Evolutionary conservation across 2,797 vertebrate genomes (phyloP), one percentile per base, ranked within the genome.

Genomic region (Acanthurus lineatus): DNA sequence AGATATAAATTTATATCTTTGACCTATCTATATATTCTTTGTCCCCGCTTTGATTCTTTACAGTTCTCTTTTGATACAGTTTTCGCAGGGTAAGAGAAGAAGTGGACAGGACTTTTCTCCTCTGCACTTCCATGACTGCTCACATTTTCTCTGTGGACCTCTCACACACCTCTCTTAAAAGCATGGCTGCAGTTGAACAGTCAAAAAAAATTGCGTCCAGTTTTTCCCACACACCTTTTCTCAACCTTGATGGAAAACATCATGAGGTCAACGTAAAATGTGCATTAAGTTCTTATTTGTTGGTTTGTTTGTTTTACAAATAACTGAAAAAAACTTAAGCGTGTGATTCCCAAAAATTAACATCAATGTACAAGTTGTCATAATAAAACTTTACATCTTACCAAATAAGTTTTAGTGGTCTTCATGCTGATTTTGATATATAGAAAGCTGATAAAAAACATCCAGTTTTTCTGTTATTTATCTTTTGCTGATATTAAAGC

Each of bases 1-100:
- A 64, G 70, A 63, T 81, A 42, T 78, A 0, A 16, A 87, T 87
- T 80, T 73, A 40, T 75, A 83, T 69, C 49, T 54, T 81, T 69
- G 54, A 73, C 79, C 73, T 62, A 15, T 79, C 38, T 65, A 54
- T 20, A 52, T 47, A 28, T 42, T 81, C 51, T 57, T 65, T 72
- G 25, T 48, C 63, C 57, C 59, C 44, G 47, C 71, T 64, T 53
- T 67, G 73, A 82, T 84, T 89, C 69, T 71, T 69, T 79, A 38
- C 28, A 64, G 78, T 83, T 10, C 20, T 73, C 8, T 62, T 76
- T 58, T 78, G 12, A 75, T 76, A 35, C 32, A 60, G 73, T 35
- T 56, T 79, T 69, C 73, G 38, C 66, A 75, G 35, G 28, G n/a
- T 17, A 69, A 70, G 42, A 82, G 64, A 60, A 53, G 0, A 25